Conservation (phyloP, 2,113 vertebrate genomes). For the Pardalotus punctatus region DNA sequence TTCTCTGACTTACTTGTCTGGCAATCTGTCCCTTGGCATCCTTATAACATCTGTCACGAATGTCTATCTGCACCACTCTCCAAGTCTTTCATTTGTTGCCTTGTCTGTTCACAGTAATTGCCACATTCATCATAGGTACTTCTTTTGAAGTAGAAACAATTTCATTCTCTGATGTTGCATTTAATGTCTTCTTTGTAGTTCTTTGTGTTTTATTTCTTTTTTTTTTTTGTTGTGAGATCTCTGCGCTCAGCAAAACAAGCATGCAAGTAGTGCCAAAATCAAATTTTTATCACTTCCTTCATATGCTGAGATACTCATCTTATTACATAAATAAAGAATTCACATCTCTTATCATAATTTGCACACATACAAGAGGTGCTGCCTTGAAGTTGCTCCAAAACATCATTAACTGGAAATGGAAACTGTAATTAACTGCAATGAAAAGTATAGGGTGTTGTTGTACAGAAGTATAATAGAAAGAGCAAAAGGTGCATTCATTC, state of each 20-base stretch:
- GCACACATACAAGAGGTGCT: background rate
- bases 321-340: background rate
- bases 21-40: conserved; percentile 48
- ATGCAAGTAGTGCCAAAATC: background rate
- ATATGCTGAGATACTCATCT: background rate
- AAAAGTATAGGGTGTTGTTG: background rate
- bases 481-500: background rate
- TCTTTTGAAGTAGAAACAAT: conserved; percentile 58
- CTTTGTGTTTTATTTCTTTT: conserved; percentile 26
- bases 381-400: background rate
- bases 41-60: conserved; percentile 68
- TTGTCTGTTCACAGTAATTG: conserved; percentile 67
- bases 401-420: background rate
- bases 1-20: conserved; percentile 54
- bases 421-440: background rate
- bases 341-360: background rate
- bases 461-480: background rate
- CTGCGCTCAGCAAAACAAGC: background rate
- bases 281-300: background rate
- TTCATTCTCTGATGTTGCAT: conserved; percentile 38
- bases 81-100: conserved; percentile 66
- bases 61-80: conserved; percentile 49
- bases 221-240: background rate
- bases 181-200: conserved; percentile 45
- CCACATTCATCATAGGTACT: conserved; percentile 64